phyloP scores from a whole-genome alignment of 2,888 invertebrate genomes.

The Amblyteles armatorius region DNA sequence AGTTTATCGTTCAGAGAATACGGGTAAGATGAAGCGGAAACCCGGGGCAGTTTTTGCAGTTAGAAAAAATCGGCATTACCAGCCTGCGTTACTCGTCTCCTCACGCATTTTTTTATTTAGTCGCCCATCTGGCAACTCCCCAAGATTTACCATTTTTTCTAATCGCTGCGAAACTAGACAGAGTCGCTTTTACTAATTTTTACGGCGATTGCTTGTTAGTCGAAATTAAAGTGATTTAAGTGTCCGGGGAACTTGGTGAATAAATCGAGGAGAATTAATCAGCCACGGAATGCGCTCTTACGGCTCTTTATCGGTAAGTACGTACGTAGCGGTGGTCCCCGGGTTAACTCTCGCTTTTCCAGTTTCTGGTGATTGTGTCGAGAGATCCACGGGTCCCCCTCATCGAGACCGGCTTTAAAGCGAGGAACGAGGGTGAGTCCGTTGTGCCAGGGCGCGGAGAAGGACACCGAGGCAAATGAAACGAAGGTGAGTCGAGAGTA shows the following conservation, averaged over 20 bases:
- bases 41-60: no score
- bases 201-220: neutral
- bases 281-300: neutral
- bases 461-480: conserved; percentile 58
- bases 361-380: conserved; percentile 52
- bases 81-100: no score
- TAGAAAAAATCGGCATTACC: no score
- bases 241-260: neutral
- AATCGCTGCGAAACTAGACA: no score
- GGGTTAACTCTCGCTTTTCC: conserved; percentile 41
- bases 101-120: no score
- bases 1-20: no score
- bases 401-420: conserved; percentile 56
- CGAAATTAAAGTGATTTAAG: neutral
- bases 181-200: no score
- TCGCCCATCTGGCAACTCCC: neutral
- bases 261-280: neutral
- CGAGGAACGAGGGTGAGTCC: conserved; percentile 24
- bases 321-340: neutral
- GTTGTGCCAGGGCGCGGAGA: conserved; percentile 57
- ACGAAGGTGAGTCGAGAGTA: conserved; percentile 65
- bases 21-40: no score
- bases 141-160: neutral
- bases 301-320: neutral
- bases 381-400: conserved; percentile 16